These are phyloP conservation scores for Apocrypta bakeri DNA, from an alignment of 1,140 invertebrate genomes.

Conservation along the genomic window DNA sequence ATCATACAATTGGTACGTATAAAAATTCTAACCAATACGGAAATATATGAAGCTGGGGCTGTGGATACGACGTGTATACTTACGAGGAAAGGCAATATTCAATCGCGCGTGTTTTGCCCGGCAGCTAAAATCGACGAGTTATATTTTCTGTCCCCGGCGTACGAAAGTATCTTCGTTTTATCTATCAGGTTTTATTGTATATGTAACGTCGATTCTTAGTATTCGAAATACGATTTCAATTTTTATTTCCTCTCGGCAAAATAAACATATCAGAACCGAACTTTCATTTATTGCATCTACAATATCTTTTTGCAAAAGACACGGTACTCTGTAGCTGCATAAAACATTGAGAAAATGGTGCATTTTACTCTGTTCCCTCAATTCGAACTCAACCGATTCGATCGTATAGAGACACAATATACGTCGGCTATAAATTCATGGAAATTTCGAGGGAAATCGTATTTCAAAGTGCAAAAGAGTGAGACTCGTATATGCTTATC, in stretches of 20 bases:
- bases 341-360: neutral
- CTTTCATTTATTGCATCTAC: neutral
- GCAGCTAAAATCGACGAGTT: neutral
- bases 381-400: neutral
- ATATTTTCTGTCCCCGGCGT: neutral
- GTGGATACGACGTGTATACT: neutral
- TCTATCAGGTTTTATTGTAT: neutral
- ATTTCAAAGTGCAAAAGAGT: neutral
- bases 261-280: neutral
- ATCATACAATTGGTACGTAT: neutral
- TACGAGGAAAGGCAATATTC: slow-evolving; percentile 28
- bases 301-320: neutral
- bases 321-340: too few relatives aligned
- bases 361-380: neutral
- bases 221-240: neutral
- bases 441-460: slow-evolving; percentile 1
- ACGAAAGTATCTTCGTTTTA: neutral
- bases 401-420: neutral
- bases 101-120: neutral
- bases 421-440: neutral
- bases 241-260: neutral
- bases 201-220: neutral
- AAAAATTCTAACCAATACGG: neutral
- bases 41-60: neutral
- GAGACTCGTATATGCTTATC: neutral